These are phyloP conservation scores for Cydia strobilella DNA, from an alignment of 1,140 invertebrate species.

Conservation along the genomic window DNA sequence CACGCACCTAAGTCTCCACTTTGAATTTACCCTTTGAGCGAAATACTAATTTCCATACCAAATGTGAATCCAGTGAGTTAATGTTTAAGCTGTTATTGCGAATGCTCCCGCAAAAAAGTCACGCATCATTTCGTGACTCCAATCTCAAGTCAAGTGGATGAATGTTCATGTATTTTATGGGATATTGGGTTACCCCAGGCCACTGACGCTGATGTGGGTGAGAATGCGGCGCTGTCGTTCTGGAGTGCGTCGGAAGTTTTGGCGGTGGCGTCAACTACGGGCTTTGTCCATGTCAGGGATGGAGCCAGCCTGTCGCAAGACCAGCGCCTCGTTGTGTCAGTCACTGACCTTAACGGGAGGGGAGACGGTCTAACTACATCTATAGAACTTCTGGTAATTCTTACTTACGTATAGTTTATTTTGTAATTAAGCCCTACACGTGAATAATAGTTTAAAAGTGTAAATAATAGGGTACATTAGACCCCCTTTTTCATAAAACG, in stretches of 20 bases:
- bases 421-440: too few relatives aligned
- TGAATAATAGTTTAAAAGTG: too few relatives aligned
- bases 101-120: constrained; percentile 28
- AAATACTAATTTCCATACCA: constrained; percentile 25
- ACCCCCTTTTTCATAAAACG: too few relatives aligned
- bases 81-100: constrained; percentile 27
- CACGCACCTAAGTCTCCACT: constrained; percentile 8
- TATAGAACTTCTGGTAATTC: constrained; percentile 59
- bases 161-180: constrained; percentile 24
- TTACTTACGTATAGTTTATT: not conserved
- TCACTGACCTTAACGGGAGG: constrained; percentile 58
- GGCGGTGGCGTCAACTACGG: constrained; percentile 58
- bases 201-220: constrained; percentile 68
- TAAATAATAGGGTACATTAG: too few relatives aligned
- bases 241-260: constrained; percentile 56
- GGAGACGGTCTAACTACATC: constrained; percentile 52
- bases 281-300: constrained; percentile 61
- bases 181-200: constrained; percentile 49
- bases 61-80: constrained; percentile 16
- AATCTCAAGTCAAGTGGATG: constrained; percentile 25
- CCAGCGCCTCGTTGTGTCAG: constrained; percentile 47
- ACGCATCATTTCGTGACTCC: constrained; percentile 30
- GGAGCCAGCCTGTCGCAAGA: constrained; percentile 47
- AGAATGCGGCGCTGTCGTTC: constrained; percentile 61
- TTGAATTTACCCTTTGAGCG: constrained; percentile 22